Evolutionary conservation across 2,113 vertebrate species (phyloP).

Genomic region (Daphoenositta chrysoptera): DNA sequence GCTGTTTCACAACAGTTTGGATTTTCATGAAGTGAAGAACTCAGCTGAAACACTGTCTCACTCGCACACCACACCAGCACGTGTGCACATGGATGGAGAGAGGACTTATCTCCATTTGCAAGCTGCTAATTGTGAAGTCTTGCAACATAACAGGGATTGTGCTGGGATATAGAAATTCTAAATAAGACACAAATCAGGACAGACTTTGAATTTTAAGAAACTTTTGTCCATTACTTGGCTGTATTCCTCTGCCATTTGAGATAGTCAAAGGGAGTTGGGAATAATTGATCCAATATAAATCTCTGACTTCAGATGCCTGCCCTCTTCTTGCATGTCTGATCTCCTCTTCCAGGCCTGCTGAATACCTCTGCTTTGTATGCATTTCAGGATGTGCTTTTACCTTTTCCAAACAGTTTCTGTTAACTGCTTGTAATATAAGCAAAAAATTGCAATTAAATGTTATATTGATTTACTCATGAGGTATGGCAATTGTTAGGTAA

Average conservation of each 20-base stretch:
- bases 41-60: not conserved
- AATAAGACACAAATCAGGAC: not conserved
- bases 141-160: not conserved
- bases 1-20: not conserved
- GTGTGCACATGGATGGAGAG: not conserved
- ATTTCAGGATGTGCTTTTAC: not conserved
- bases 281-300: not conserved
- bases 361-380: not conserved
- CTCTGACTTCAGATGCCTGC: not conserved
- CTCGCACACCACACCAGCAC: not conserved
- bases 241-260: not conserved
- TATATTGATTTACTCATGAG: not conserved
- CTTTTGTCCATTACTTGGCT: not conserved
- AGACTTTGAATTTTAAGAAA: not conserved
- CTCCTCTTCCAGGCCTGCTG: not conserved
- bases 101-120: not conserved
- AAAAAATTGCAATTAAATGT: conserved; percentile 12
- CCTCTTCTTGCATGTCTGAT: not conserved
- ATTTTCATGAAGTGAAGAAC: not conserved
- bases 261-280: not conserved
- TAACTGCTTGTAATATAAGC: not conserved
- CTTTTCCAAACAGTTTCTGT: not conserved
- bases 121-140: not conserved
- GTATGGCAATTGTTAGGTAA: not conserved
- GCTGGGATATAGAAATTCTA: not conserved